A percentile compares a stretch with the other conserved stretches of the same genome.
Evolutionary conservation across 2,113 vertebrate species (phyloP).

Genomic region (Sceloporus tristichus): DNA sequence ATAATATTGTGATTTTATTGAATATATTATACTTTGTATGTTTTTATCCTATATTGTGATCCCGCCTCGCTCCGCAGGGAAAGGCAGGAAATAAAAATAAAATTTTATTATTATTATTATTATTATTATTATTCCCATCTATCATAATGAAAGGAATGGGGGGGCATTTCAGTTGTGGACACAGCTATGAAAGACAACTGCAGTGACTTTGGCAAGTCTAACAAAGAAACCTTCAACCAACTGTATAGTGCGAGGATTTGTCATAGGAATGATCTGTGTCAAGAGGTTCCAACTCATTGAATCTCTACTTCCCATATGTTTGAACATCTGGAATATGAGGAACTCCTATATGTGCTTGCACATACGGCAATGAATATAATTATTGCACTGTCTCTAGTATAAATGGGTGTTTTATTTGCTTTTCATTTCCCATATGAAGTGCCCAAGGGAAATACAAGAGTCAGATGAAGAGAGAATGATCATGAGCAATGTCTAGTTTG

Average conservation of each 20-base stretch:
- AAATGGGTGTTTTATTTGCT: constrained; percentile 34
- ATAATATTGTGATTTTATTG: too few relatives aligned
- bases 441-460: constrained; percentile 40
- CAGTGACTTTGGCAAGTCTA: constrained; percentile 44
- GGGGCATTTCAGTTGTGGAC: constrained; percentile 31
- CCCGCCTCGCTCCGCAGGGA: too few relatives aligned
- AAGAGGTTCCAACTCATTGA: constrained; percentile 55
- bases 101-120: too few relatives aligned
- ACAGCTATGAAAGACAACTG: constrained; percentile 50
- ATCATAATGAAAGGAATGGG: constrained; percentile 4
- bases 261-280: constrained; percentile 61
- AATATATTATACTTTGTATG: too few relatives aligned
- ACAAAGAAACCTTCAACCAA: constrained; percentile 54
- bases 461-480: constrained; percentile 27
- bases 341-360: constrained; percentile 4
- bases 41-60: too few relatives aligned
- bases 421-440: constrained; percentile 43
- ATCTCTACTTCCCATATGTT: constrained; percentile 66
- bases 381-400: constrained; percentile 40
- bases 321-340: constrained; percentile 68
- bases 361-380: constrained; percentile 43
- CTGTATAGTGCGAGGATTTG: constrained; percentile 52
- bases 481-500: constrained; percentile 42
- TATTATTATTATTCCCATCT: constrained; percentile 14
- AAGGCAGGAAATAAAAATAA: too few relatives aligned